Conservation (phyloP, 2,797 vertebrate genomes). For the Pelodytes ibericus region DNA sequence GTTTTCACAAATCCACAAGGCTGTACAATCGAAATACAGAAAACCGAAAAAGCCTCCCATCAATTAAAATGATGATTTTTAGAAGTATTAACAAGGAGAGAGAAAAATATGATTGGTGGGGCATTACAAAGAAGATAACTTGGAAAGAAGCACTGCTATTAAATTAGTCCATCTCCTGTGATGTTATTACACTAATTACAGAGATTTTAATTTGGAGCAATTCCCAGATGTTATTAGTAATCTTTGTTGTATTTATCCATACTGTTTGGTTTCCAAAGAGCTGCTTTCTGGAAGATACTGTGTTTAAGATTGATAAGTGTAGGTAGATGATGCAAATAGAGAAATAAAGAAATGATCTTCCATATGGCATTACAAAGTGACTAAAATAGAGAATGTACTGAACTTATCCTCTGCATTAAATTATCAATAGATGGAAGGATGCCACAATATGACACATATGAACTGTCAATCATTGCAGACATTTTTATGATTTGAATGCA, state of each 20-base stretch:
- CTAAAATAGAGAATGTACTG: background rate
- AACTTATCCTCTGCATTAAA: background rate
- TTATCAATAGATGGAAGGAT: background rate
- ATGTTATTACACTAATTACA: conserved; percentile 53
- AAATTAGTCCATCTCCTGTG: conserved; percentile 54
- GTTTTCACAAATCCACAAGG: background rate
- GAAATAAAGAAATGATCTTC: conserved; percentile 18
- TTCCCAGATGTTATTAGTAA: conserved; percentile 54
- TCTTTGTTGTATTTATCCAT: conserved; percentile 49
- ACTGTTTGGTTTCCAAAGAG: conserved; percentile 40
- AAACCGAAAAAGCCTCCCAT: conserved; percentile 25
- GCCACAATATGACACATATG: background rate
- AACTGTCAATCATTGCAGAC: too few relatives aligned
- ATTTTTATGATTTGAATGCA: too few relatives aligned
- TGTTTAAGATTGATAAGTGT: conserved; percentile 43
- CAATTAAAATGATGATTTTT: conserved; percentile 30
- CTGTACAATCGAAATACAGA: background rate
- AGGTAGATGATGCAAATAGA: conserved; percentile 30
- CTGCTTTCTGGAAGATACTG: conserved; percentile 39
- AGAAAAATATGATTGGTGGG: conserved; percentile 44
- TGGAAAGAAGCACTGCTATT: conserved; percentile 51
- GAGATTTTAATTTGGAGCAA: conserved; percentile 54
- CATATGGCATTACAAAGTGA: background rate
- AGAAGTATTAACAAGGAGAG: conserved; percentile 36
- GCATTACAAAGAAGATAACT: conserved; percentile 48